Base-by-base conservation (phyloP, 2,888 invertebrate genomes). In the Meliscaeva auricollis region DNA sequence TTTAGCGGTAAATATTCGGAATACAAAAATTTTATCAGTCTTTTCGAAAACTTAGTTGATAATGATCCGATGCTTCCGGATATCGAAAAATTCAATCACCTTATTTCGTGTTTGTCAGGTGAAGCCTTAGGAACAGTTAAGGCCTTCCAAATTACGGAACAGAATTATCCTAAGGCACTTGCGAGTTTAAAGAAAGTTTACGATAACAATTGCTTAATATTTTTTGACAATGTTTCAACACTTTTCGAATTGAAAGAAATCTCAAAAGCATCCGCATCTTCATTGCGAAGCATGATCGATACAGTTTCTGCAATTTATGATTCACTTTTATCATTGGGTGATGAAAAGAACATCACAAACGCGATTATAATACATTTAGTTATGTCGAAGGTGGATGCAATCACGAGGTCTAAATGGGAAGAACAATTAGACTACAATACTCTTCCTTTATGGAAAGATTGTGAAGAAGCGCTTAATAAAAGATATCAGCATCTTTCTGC, bases 311-410 rank as follows among this genome's bases (percentile, higher is more conserved):
- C 50, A 58, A 35, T 72, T 5, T 68, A 68, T 38, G 76, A 81
- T 58, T 87, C 84, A 2, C 58, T 87, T 4, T 58, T 84, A 48
- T 87, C 87, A 32, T 62, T 83, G 48, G 76, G 83, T 3, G 64
- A 82, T 70, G 84, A 87, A 2, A 87, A 87, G 32, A 62, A 72
- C 2, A 79, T 87, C 9, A 62, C 79, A 7, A 87, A 81, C 15
- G 88, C 83, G 2, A 87, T 87, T 4, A 22, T 87, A 9, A 87
- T 82, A 17, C 74, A 88, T 75, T 68, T 87, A n/a, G 83, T 77
- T 3, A 78, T 80, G 70, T 72, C 54, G 11, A 87, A 84, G 26
- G 78, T 87, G 32, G 82, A 76, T 46, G 13, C 78, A 52, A 58
- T 46, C 44, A 84, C 72, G 1, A 38, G 38, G 38, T 38, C 38